phyloP scores from a whole-genome alignment of 2,113 vertebrate genomes.

The Tupaia chinensis region DNA sequence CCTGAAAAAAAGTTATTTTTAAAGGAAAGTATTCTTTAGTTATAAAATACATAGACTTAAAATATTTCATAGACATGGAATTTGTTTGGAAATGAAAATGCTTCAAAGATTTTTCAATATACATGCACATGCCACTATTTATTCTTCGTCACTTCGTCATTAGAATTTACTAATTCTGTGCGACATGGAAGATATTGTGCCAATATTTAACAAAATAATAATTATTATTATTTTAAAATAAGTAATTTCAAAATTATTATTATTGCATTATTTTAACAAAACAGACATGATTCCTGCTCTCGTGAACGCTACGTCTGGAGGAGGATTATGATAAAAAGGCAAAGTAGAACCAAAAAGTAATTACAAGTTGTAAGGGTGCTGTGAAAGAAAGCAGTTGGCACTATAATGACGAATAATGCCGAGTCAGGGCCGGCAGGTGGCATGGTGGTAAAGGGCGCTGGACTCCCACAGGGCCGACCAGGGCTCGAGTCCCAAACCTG shows the following conservation, averaged over 20 bases:
- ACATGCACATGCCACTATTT: background rate
- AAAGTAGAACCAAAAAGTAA: slow-evolving; percentile 4
- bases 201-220: background rate
- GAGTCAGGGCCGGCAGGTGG: background rate
- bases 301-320: background rate
- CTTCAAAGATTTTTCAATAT: slow-evolving; percentile 37
- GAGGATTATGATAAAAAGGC: background rate
- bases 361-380: background rate
- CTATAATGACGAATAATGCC: background rate
- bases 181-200: background rate
- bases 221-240: too few species aligned
- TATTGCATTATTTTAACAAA: slow-evolving; percentile 12
- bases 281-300: background rate
- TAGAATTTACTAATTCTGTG: slow-evolving; percentile 31
- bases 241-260: too few species aligned
- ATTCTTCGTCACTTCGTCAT: slow-evolving; percentile 13
- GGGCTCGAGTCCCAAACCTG: too few species aligned
- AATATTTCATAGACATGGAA: slow-evolving; percentile 38
- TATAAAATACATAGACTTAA: background rate
- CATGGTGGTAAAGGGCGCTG: too few species aligned
- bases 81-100: slow-evolving; percentile 17
- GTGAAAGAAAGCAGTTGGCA: background rate
- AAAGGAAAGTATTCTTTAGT: slow-evolving; percentile 38
- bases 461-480: too few species aligned
- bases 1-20: slow-evolving; percentile 1